Conservation (phyloP, 2,113 vertebrate species). For the Rhombomys opimus region DNA sequence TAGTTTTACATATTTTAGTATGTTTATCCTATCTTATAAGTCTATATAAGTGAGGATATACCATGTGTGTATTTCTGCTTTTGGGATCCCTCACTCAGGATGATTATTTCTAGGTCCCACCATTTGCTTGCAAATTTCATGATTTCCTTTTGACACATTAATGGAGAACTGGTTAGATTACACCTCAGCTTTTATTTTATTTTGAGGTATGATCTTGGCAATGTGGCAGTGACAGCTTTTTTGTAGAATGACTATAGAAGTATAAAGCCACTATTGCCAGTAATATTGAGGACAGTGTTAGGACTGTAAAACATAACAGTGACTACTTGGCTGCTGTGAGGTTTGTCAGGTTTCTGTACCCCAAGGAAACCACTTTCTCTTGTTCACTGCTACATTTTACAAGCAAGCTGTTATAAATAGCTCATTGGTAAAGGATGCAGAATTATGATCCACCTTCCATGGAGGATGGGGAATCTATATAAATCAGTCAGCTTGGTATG, state of each 20-base stretch:
- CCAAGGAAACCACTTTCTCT: neutral
- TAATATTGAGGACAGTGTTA: neutral
- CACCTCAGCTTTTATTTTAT: neutral
- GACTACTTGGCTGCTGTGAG: neutral
- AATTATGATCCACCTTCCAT: neutral
- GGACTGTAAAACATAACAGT: neutral
- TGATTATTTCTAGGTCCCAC: no score
- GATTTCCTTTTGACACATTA: neutral
- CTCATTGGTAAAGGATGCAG: fast-evolving
- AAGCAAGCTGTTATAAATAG: neutral
- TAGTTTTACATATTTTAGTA: no score
- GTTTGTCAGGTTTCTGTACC: neutral
- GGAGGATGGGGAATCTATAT: neutral
- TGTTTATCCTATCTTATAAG: no score
- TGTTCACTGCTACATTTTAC: neutral
- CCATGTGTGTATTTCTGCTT: no score
- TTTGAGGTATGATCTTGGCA: neutral
- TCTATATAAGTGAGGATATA: no score
- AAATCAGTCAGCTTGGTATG: no score
- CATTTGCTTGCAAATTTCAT: no score
- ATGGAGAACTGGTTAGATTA: neutral
- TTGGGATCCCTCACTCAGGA: no score
- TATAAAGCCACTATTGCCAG: neutral
- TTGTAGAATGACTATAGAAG: neutral
- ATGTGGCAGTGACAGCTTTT: neutral